Percentiles rank a stretch among this genome's conserved stretches.
Conservation (phyloP, 2,888 invertebrate species). For the Orthonychiurus folsomi region DNA sequence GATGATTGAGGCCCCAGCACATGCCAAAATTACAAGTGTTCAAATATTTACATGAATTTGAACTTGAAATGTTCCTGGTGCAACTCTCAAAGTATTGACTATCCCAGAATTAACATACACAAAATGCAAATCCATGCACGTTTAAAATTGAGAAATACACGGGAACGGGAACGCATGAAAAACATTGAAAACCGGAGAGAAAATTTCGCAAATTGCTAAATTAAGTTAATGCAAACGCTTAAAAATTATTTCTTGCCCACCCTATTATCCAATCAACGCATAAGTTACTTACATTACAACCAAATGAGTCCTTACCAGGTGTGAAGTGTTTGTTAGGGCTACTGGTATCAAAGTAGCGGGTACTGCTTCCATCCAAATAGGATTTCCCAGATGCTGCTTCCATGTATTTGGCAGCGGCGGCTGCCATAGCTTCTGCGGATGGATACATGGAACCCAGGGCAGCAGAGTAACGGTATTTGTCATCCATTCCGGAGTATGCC, state of each 20-base stretch:
- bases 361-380: too few species aligned
- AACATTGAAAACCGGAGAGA: too few species aligned
- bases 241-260: too few species aligned
- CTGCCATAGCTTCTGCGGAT: slow-evolving; percentile 35
- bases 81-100: not conserved
- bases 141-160: too few species aligned
- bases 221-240: too few species aligned
- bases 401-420: slow-evolving; percentile 37
- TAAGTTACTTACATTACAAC: too few species aligned
- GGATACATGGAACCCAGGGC: slow-evolving; percentile 38
- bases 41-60: not conserved
- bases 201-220: too few species aligned
- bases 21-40: not conserved
- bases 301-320: slow-evolving; percentile 40
- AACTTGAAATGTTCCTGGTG: not conserved
- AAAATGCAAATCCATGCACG: too few species aligned
- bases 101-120: not conserved
- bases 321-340: slow-evolving; percentile 40
- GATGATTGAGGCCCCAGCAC: not conserved
- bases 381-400: slow-evolving; percentile 36
- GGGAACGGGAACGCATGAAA: too few species aligned
- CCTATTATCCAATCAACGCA: too few species aligned
- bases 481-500: slow-evolving; percentile 40
- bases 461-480: slow-evolving; percentile 40
- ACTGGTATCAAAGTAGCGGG: slow-evolving; percentile 39